A percentile compares a stretch with the other conserved stretches of the same genome.
Evolutionary conservation across 2,888 invertebrate species (phyloP).

Genomic region (Phymatocera aterrima): DNA sequence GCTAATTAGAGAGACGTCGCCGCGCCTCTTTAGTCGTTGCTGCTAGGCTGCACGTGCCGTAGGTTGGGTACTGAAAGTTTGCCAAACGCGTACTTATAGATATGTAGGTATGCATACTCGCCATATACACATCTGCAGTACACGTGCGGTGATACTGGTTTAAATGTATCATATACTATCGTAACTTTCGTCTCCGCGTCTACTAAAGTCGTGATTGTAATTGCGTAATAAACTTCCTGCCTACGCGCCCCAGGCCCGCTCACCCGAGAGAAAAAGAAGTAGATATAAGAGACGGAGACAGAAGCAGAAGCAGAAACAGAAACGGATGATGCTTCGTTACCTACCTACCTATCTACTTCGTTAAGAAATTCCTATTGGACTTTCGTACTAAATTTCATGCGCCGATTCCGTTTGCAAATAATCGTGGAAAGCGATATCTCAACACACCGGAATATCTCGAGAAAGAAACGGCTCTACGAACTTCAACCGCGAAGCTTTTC

Average conservation of each 20-base stretch:
- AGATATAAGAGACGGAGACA: neutral
- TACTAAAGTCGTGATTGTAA: conserved; percentile 41
- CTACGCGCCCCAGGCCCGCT: conserved; percentile 25
- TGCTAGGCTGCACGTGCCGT: conserved; percentile 21
- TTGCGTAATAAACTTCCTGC: conserved; percentile 42
- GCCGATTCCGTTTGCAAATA: neutral
- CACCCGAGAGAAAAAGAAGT: neutral
- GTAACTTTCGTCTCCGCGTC: conserved; percentile 38
- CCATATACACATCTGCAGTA: neutral
- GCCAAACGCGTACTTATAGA: neutral
- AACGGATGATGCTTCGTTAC: too few relatives aligned
- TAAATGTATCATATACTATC: conserved; percentile 8
- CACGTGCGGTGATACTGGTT: neutral
- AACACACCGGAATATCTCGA: neutral
- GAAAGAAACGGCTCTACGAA: neutral
- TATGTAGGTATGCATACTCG: neutral
- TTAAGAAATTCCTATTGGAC: conserved; percentile 34
- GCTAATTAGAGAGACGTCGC: conserved; percentile 37
- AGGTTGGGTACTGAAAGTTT: neutral
- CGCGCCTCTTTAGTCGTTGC: too few relatives aligned
- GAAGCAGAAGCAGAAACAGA: neutral
- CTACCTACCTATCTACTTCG: too few relatives aligned
- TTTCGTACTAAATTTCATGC: conserved; percentile 18
- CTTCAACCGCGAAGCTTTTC: neutral
- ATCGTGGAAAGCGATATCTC: neutral